Base-by-base conservation (phyloP, 2,113 vertebrate genomes). In the Peromyscus californicus region DNA sequence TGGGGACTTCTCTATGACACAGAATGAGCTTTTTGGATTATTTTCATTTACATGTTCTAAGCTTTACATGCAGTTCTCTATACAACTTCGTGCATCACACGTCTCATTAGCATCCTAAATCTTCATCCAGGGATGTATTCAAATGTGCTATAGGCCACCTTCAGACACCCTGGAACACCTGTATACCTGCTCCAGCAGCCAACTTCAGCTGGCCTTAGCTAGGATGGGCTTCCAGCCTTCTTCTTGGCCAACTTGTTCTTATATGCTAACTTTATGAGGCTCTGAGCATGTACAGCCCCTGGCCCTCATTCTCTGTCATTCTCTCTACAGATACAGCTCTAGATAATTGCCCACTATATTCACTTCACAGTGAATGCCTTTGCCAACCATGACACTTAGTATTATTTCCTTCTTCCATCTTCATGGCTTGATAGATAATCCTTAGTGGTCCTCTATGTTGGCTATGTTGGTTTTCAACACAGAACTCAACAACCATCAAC, bases 351-450 rank as follows among this genome's bases (percentile, higher is more conserved):
- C 36, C 7, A 51, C 29, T n/a, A 8, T 36, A 17, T 29, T 90
- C 11, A 5, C 19, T 24, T 61, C 33, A 42, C 3, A 54, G 48
- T 36, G 16, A 80, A n/a, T 13, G 17, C 67, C 39, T 92, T 76
- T 83, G 63, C 15, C 22, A 42, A 65, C 21, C 39, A 16, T 6
- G 26, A 12, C 65, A 39, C 36, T 74, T 1, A 3, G 12, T n/a
- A n/a, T n/a, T n/a, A n/a, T 82, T 70, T 15, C 57, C 70, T 42
- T 39, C 88, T 69, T 61, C 54, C 59, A 16, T 54, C 59, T 48
- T 16, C 21, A 2, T 1, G 19, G 5, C 45, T 75, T 0, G 7
- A 48, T 1, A 1, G 21, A 39, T 16, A 36, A 10, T 80, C 31
- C 31, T 54, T 2, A 57, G 54, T 45, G 7, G n/a, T 45, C 51